These are phyloP conservation scores for Microplitis demolitor DNA, from an alignment of 1,140 invertebrate genomes.

Conservation along the genomic window DNA sequence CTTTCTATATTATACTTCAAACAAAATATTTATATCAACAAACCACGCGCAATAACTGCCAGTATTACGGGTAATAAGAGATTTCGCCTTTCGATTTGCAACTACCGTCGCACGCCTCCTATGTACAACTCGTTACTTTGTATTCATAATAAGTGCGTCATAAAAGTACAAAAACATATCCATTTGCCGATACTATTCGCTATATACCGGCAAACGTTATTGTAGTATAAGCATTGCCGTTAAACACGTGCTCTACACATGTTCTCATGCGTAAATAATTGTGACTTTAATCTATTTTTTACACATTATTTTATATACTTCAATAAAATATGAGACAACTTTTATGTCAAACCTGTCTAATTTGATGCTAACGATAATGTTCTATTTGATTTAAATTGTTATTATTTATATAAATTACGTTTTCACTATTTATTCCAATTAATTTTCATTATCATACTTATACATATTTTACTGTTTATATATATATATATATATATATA, in stretches of 20 bases:
- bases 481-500: too few species aligned
- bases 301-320: background rate
- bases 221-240: slow-evolving; percentile 24
- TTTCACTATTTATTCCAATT: too few species aligned
- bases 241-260: slow-evolving; percentile 33
- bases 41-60: too few species aligned
- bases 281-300: slow-evolving; percentile 8
- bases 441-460: background rate
- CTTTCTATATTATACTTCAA: too few species aligned
- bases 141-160: slow-evolving; percentile 47
- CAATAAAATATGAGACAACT: background rate
- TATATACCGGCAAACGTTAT: slow-evolving; percentile 16
- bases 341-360: background rate
- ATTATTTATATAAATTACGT: background rate
- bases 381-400: background rate
- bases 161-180: slow-evolving; percentile 50
- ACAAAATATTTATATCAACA: too few species aligned
- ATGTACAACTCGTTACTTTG: slow-evolving; percentile 38
- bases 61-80: slow-evolving; percentile 11
- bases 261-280: slow-evolving; percentile 21
- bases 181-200: slow-evolving; percentile 48
- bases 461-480: too few species aligned
- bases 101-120: slow-evolving; percentile 16
- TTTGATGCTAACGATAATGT: background rate
- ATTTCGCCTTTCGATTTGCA: slow-evolving; percentile 28